Conservation (phyloP, 2,888 invertebrate species). For the Latrodectus elegans region DNA sequence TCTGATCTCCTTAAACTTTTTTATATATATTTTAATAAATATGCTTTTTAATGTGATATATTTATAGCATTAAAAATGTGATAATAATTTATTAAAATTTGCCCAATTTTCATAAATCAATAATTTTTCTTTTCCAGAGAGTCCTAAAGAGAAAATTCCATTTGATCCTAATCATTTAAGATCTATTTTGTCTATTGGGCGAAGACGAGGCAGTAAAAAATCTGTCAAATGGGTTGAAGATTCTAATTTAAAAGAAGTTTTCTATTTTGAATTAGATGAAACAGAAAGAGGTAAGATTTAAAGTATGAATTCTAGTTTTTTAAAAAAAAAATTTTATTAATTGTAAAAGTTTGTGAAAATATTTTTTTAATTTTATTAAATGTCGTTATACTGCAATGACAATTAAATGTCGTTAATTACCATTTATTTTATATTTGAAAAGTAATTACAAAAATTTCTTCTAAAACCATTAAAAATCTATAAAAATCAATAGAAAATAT, state of each 20-base stretch:
- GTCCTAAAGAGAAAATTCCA: constrained; percentile 9
- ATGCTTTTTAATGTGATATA: background rate
- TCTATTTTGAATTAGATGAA: constrained; percentile 95
- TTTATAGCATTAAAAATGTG: background rate
- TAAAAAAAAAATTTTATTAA: too few relatives aligned
- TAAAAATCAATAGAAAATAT: too few relatives aligned
- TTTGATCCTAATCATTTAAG: constrained; percentile 44
- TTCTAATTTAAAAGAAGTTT: constrained; percentile 84
- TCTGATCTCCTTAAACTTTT: background rate
- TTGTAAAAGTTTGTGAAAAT: too few relatives aligned
- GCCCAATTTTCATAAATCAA: background rate
- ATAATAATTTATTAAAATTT: background rate
- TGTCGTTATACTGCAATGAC: too few relatives aligned
- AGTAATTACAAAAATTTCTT: too few relatives aligned
- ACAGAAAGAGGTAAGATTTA: constrained; percentile 83
- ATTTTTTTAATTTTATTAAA: too few relatives aligned
- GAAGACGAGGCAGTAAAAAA: constrained; percentile 58
- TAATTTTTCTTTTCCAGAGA: background rate
- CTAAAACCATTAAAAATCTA: too few relatives aligned
- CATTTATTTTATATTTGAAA: too few relatives aligned
- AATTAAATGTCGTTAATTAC: too few relatives aligned
- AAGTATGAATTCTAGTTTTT: background rate
- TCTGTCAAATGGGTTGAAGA: constrained; percentile 80
- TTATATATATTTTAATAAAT: background rate
- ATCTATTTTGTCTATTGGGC: constrained; percentile 65